These are phyloP conservation scores for Eira barbara DNA, from an alignment of 2,113 vertebrate species.

Conservation along the genomic window DNA sequence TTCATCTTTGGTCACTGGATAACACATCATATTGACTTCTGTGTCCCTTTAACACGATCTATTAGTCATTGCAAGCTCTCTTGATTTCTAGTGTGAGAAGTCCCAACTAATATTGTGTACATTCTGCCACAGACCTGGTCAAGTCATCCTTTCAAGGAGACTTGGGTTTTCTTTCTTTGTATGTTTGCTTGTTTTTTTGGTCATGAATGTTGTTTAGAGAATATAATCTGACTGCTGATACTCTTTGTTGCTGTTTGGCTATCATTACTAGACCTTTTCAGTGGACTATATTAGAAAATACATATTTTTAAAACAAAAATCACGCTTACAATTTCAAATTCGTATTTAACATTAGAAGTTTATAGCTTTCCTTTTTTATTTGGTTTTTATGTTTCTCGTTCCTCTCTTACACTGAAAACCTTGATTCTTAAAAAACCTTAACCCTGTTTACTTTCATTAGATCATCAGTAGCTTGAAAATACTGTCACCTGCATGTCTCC, in stretches of 20 bases:
- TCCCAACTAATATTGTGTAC: neutral
- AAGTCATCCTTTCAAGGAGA: too few relatives aligned
- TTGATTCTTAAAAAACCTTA: neutral
- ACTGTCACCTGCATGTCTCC: neutral
- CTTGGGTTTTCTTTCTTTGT: neutral
- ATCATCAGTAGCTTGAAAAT: neutral
- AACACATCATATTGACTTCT: neutral
- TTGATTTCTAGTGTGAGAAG: neutral
- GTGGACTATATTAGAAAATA: neutral
- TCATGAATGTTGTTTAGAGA: neutral
- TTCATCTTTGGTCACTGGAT: neutral
- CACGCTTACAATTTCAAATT: neutral
- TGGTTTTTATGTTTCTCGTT: neutral
- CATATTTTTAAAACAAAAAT: neutral
- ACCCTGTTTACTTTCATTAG: neutral
- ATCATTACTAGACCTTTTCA: neutral
- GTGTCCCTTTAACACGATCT: neutral
- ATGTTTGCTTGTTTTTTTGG: neutral
- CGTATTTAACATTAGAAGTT: neutral
- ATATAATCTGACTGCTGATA: neutral
- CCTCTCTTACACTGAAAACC: neutral
- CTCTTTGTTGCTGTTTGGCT: neutral
- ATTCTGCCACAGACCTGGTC: neutral
- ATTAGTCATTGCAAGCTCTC: neutral
- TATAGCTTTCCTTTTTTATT: neutral